phyloP scores from a whole-genome alignment of 1,140 invertebrate species.

The Calliphora vicina region DNA sequence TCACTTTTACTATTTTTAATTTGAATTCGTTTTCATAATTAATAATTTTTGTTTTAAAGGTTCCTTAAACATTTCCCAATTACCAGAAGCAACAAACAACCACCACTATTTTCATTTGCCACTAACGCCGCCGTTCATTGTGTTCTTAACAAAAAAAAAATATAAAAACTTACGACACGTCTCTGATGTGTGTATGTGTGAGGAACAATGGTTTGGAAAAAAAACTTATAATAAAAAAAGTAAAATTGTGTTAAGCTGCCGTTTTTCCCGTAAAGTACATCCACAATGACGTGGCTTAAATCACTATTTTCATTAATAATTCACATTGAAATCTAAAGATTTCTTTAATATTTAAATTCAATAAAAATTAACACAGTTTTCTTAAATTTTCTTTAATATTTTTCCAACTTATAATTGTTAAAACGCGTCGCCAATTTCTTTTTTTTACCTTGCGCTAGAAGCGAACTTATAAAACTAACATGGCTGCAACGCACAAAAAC shows the following conservation, averaged over 20 bases:
- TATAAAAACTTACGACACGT: constrained; percentile 29
- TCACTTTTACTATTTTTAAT: background rate
- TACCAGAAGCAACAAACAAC: constrained; percentile 2
- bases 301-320: constrained; percentile 14
- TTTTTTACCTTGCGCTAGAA: constrained; percentile 20
- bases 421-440: constrained; percentile 21
- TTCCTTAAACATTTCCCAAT: background rate
- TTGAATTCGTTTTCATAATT: background rate
- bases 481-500: background rate
- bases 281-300: constrained; percentile 29
- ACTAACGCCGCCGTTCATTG: constrained; percentile 6
- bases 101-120: constrained; percentile 1
- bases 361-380: constrained; percentile 17
- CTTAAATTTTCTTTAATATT: constrained; percentile 10
- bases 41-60: background rate
- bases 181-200: background rate
- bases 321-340: constrained; percentile 16
- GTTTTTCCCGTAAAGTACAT: background rate
- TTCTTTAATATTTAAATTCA: background rate
- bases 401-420: constrained; percentile 22
- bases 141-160: background rate
- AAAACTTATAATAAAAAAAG: background rate
- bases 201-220: constrained; percentile 9
- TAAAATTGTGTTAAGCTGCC: constrained; percentile 17
- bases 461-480: constrained; percentile 31